Conservation (phyloP, 1,140 invertebrate species). For the Drosophila rufa region DNA sequence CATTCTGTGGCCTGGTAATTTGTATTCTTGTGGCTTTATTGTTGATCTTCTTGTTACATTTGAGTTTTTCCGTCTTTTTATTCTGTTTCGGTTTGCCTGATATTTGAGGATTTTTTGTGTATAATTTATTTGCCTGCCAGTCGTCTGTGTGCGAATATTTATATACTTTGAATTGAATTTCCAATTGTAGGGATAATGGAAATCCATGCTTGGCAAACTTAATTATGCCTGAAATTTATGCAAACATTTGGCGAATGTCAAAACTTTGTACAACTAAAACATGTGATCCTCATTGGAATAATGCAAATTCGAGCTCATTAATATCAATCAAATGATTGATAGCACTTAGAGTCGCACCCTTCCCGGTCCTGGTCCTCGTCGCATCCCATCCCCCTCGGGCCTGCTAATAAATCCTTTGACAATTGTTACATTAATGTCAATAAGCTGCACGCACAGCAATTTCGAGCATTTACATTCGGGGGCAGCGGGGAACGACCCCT, state of each 20-base stretch:
- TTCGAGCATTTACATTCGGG: conserved; percentile 67
- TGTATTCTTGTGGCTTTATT: conserved; percentile 78
- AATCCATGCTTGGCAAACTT: conserved; percentile 51
- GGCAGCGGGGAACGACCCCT: conserved; percentile 40
- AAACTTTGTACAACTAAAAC: conserved; percentile 23
- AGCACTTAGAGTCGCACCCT: conserved; percentile 42
- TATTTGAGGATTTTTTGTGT: conserved; percentile 29
- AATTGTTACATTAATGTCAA: conserved; percentile 85
- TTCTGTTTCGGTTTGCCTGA: conserved; percentile 2
- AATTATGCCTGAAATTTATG: conserved; percentile 79
- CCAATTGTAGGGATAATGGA: conserved; percentile 43
- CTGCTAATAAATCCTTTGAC: conserved; percentile 84
- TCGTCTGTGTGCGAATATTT: conserved; percentile 7
- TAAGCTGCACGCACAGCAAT: conserved; percentile 70
- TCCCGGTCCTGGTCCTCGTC: not conserved
- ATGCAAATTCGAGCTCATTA: conserved; percentile 84
- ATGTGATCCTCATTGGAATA: conserved; percentile 65
- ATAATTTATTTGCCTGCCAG: conserved; percentile 49
- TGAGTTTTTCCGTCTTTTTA: conserved; percentile 39
- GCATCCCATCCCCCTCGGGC: conserved; percentile 31
- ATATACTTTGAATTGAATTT: conserved; percentile 12
- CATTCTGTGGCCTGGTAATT: conserved; percentile 70
- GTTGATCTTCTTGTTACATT: conserved; percentile 77
- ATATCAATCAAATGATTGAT: conserved; percentile 85
- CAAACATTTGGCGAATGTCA: conserved; percentile 63